Evolutionary conservation across 2,888 invertebrate species (phyloP).

Genomic region (Orchestes rusci): DNA sequence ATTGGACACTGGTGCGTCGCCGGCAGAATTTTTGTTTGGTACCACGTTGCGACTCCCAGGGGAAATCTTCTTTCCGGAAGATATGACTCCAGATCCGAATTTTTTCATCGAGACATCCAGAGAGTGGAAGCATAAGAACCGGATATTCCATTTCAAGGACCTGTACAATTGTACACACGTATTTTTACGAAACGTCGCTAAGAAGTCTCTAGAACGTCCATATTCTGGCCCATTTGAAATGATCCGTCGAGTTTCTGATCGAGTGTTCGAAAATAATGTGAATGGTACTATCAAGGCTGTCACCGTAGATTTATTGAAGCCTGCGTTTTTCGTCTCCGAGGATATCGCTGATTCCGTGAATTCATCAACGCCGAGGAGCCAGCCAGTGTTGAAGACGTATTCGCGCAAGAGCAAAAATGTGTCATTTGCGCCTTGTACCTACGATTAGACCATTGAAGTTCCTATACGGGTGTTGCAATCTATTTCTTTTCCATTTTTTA

Average conservation of each 20-base stretch:
- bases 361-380: background rate
- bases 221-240: too few relatives aligned
- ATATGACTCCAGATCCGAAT: background rate
- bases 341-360: background rate
- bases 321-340: too few relatives aligned
- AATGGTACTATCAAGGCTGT: too few relatives aligned
- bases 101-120: background rate
- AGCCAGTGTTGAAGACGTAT: too few relatives aligned
- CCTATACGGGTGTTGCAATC: too few relatives aligned
- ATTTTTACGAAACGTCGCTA: too few relatives aligned
- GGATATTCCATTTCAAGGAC: constrained; percentile 9
- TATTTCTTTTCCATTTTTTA: too few relatives aligned
- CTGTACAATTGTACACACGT: constrained; percentile 7
- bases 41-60: background rate
- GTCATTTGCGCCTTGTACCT: too few relatives aligned
- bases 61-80: background rate
- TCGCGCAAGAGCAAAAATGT: too few relatives aligned
- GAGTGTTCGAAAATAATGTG: too few relatives aligned
- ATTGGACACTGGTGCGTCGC: constrained; percentile 1
- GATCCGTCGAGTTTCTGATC: constrained; percentile 10
- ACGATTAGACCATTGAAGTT: too few relatives aligned
- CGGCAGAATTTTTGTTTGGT: background rate
- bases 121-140: background rate
- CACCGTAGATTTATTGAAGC: too few relatives aligned
- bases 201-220: background rate